Base-by-base conservation (phyloP, 2,797 vertebrate species). In the Schizothorax lantsangensis region DNA sequence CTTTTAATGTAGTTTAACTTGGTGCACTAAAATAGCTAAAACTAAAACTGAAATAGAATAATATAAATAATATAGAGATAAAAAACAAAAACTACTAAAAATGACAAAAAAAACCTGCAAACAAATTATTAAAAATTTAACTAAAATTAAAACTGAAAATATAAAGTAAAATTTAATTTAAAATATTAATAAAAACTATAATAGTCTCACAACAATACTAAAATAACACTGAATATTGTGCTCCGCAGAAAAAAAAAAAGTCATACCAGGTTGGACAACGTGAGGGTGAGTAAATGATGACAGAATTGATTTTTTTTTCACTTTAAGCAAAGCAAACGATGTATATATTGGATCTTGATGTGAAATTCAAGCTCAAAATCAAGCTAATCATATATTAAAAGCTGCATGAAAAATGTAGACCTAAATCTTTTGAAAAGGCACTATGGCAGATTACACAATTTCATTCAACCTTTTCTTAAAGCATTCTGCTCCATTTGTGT, bases 401-500 rank as follows among this genome's bases (percentile, higher is more conserved):
- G 4, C 66, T 40, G 14, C 45, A 82, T 54, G 33, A 71, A 38
- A 54, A 15, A 54, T 23, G 30, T 68, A 21, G 11, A 14, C 19
- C 14, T 15, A 64, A 45, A 71, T 71, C 36, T 40, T 71, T 40
- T 38, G 12, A 81, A 47, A 81, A 47, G 21, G 12, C 33, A 26
- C 23, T 26, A 26, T 26, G 36, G 36, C 66, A 49, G 45, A 49
- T 49, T 33, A n/a, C 30, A 17, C 45, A 30, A 40, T 30, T 57
- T 8, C 47, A 54, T 57, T 72, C 12, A 82, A 71, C 47, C 66
- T 80, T 66, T 66, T 47, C 64, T 74, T 47, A 72, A 74, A 73
- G 52, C 69, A 84, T 73, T 73, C 82, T 33, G 71, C 54, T 43
- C 81, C 69, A 83, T 83, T 83, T 73, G 64, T 72, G 81, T 82